Evolutionary conservation across 2,113 vertebrate species (phyloP).

Genomic region (Dromaius novaehollandiae): DNA sequence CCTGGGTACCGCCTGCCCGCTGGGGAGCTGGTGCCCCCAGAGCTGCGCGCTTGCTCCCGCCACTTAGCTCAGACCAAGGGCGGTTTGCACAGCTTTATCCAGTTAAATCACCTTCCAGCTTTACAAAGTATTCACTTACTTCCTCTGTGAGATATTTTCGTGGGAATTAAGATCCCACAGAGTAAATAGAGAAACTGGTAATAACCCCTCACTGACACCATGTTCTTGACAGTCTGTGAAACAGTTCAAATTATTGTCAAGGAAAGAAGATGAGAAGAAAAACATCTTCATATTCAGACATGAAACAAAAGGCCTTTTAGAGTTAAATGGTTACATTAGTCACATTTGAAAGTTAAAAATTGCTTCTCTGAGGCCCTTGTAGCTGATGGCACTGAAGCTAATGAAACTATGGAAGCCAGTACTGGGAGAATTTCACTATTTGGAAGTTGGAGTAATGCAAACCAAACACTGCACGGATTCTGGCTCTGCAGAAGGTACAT

Average conservation of each 20-base stretch:
- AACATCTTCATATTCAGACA: constrained; percentile 30
- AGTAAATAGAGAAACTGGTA: constrained; percentile 12
- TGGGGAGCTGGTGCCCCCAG: rapidly evolving
- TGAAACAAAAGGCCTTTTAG: constrained; percentile 33
- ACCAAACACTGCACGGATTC: constrained; percentile 62
- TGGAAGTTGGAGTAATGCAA: constrained; percentile 48
- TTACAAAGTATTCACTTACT: neutral
- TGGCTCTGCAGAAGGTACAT: constrained; percentile 61
- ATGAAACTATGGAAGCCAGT: constrained; percentile 32
- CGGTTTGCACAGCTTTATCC: neutral
- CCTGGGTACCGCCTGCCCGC: no score
- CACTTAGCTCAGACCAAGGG: neutral
- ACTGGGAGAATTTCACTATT: constrained; percentile 45
- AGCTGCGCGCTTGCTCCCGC: neutral
- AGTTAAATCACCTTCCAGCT: neutral
- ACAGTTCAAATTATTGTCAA: constrained; percentile 9
- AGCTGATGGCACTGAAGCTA: constrained; percentile 52
- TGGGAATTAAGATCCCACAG: neutral
- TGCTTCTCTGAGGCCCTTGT: constrained; percentile 37
- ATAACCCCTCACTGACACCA: neutral
- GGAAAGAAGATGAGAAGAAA: constrained; percentile 28
- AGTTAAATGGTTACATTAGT: constrained; percentile 48
- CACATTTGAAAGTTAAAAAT: constrained; percentile 46
- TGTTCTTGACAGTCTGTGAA: neutral
- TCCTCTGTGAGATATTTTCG: neutral